Percentiles rank a stretch among this genome's conserved stretches.
Evolutionary conservation across 2,888 invertebrate species (phyloP).

Genomic region (Mythimna lalbum): DNA sequence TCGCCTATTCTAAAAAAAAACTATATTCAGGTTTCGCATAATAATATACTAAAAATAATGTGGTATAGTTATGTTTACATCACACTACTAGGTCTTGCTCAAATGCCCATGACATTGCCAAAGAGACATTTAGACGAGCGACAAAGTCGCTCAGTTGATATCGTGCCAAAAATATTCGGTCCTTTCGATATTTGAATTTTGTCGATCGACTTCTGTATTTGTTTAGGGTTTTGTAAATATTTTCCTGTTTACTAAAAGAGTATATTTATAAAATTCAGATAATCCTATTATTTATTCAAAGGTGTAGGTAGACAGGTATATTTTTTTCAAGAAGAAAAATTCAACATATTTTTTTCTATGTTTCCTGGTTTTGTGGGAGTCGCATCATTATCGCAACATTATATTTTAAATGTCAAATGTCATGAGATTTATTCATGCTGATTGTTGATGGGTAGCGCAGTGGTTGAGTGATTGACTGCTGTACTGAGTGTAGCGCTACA

Average conservation of each 20-base stretch:
- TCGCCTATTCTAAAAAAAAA: too few relatives aligned
- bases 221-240: slow-evolving; percentile 4
- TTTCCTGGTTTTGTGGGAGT: background rate
- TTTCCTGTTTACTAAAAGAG: background rate
- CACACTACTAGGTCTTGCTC: background rate
- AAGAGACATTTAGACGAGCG: slow-evolving; percentile 5
- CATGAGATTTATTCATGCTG: too few relatives aligned
- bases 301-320: background rate
- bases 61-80: too few relatives aligned
- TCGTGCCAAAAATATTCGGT: slow-evolving; percentile 32
- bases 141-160: slow-evolving; percentile 24
- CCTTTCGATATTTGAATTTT: slow-evolving; percentile 2
- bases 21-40: too few relatives aligned
- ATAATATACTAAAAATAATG: too few relatives aligned
- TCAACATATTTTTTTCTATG: background rate
- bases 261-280: slow-evolving; percentile 18
- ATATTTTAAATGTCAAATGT: background rate
- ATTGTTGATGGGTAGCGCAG: too few relatives aligned
- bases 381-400: background rate
- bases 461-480: too few relatives aligned
- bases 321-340: background rate
- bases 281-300: slow-evolving; percentile 1
- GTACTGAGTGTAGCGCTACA: too few relatives aligned
- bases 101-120: slow-evolving; percentile 25
- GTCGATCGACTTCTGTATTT: slow-evolving; percentile 26